Conservation (phyloP, 1,140 invertebrate genomes). For the Chironomus striatipennis region DNA sequence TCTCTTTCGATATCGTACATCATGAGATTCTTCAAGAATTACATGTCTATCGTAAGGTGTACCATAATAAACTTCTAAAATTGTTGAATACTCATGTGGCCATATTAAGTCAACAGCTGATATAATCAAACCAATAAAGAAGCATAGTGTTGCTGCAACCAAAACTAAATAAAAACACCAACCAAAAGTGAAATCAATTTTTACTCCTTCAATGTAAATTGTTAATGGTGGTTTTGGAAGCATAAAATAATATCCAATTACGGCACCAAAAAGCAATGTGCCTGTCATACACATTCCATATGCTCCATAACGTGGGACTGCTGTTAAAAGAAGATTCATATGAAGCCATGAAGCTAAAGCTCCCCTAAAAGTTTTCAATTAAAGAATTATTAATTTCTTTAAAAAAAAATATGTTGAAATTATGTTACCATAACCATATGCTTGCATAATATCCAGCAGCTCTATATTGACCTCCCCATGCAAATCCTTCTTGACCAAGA, state of each 20-base stretch:
- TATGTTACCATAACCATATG: constrained; percentile 76
- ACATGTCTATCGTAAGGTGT: constrained; percentile 88
- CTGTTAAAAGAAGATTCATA: constrained; percentile 83
- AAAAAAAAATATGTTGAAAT: not conserved
- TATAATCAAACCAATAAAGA: constrained; percentile 65
- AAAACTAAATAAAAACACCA: constrained; percentile 92
- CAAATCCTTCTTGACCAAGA: constrained; percentile 89
- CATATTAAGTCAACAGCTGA: constrained; percentile 74
- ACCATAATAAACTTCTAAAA: constrained; percentile 88
- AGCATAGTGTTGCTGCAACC: constrained; percentile 67
- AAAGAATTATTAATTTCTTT: not conserved
- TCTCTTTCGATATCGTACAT: constrained; percentile 57
- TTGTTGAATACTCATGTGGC: constrained; percentile 85
- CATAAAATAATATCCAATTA: constrained; percentile 73
- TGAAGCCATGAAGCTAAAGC: constrained; percentile 83
- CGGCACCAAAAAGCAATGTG: constrained; percentile 62
- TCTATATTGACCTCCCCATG: constrained; percentile 90
- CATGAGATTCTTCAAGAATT: constrained; percentile 80
- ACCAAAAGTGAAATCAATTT: constrained; percentile 72
- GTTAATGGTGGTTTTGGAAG: constrained; percentile 70
- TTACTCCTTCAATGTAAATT: constrained; percentile 75
- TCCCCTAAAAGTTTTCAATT: constrained; percentile 54
- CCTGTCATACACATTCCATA: constrained; percentile 80
- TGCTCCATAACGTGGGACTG: constrained; percentile 87
- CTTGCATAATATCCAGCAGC: constrained; percentile 88